phyloP scores from a whole-genome alignment of 1,140 invertebrate genomes.

The Panulirus ornatus region DNA sequence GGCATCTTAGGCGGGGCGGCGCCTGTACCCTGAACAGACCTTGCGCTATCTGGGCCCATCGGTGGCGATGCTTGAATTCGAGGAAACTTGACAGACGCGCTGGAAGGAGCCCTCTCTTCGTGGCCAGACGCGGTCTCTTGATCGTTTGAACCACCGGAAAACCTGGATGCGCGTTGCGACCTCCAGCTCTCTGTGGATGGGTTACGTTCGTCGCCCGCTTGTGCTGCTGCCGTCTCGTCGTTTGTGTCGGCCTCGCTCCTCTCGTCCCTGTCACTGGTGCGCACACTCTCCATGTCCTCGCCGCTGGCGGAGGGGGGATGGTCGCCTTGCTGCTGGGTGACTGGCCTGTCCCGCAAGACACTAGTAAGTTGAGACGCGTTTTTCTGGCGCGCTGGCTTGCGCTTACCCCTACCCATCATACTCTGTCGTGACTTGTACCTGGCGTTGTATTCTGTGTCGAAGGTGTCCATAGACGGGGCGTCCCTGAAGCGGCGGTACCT shows the following conservation, averaged over 20 bases:
- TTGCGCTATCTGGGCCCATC: background rate
- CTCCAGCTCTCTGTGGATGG: background rate
- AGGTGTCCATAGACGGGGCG: no score
- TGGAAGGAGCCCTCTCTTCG: background rate
- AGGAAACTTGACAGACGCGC: conserved; percentile 14
- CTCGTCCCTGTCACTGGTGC: background rate
- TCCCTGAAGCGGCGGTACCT: background rate
- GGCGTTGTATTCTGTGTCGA: background rate
- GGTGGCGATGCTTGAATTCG: conserved; percentile 2
- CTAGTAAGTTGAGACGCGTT: background rate
- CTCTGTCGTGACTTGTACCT: background rate
- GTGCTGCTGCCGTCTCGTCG: background rate
- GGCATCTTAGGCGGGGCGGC: background rate
- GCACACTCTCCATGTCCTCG: no score
- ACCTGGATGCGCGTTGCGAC: background rate
- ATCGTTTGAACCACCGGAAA: background rate
- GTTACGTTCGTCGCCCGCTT: background rate
- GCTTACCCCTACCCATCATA: background rate
- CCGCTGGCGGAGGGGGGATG: no score
- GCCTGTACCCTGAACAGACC: conserved; percentile 6
- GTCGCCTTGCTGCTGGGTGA: background rate
- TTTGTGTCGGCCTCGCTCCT: background rate
- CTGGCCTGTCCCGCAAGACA: background rate
- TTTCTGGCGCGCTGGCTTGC: background rate
- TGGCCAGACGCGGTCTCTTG: background rate